Percentiles rank a stretch among this genome's conserved stretches.
Conservation (phyloP, 2,797 vertebrate species). For the Leontopithecus rosalia region DNA sequence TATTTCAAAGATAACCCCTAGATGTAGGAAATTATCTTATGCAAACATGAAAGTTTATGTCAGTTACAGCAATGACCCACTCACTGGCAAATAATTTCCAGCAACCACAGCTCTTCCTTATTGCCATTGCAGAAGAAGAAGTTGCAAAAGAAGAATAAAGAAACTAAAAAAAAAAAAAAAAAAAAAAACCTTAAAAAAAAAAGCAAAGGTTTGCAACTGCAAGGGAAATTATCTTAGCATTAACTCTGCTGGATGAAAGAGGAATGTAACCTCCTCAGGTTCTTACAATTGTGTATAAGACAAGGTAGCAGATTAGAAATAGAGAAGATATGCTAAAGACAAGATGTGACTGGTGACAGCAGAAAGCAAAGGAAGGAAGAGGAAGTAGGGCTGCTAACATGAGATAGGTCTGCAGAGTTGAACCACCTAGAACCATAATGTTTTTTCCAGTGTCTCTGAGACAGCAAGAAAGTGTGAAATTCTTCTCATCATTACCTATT, state of each 20-base stretch:
- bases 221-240: neutral
- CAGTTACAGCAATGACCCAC: neutral
- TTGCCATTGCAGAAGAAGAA: neutral
- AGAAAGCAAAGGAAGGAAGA: neutral
- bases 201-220: neutral
- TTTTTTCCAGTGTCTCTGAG: neutral
- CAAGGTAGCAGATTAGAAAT: neutral
- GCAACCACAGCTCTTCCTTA: neutral
- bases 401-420: neutral
- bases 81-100: neutral
- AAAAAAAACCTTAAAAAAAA: neutral
- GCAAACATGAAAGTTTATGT: neutral
- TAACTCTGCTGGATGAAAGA: neutral
- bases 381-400: neutral
- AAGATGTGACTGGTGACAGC: neutral
- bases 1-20: neutral
- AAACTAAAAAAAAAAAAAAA: neutral
- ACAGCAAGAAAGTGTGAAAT: neutral
- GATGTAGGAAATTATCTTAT: neutral
- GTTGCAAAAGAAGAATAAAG: rapidly evolving
- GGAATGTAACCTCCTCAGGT: neutral
- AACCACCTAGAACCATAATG: neutral
- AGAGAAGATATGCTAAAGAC: neutral
- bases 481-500: neutral
- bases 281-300: neutral